These are phyloP conservation scores for Tupaia chinensis DNA, from an alignment of 2,113 vertebrate species.

Conservation along the genomic window DNA sequence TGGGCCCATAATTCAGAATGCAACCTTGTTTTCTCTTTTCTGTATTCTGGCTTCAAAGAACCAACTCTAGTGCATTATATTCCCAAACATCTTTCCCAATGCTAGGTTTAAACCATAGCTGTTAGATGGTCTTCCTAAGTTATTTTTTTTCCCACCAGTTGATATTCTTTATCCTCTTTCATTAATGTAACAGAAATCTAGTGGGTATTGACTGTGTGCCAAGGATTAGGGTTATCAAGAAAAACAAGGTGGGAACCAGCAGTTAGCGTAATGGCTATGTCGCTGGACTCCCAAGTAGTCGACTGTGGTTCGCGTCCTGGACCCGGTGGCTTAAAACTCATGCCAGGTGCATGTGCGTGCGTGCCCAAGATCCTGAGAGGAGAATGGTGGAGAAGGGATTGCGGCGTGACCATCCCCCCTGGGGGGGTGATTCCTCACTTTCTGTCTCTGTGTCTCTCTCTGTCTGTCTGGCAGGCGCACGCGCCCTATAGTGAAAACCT, in stretches of 20 bases:
- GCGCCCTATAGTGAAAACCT: no score
- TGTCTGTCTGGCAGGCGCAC: no score
- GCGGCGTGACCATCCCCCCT: no score
- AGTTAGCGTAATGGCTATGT: no score
- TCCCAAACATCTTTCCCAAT: not conserved
- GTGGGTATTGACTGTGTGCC: not conserved
- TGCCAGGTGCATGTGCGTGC: no score
- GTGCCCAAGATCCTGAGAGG: no score
- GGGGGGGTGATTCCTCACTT: no score
- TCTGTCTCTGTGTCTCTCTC: no score
- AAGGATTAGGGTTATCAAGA: not conserved
- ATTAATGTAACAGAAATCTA: not conserved
- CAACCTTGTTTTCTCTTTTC: not conserved
- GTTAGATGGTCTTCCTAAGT: not conserved
- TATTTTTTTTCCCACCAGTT: not conserved
- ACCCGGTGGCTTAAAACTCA: no score
- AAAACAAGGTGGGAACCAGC: conserved; percentile 39
- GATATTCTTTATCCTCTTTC: not conserved
- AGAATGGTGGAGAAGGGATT: no score
- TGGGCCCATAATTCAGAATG: not conserved
- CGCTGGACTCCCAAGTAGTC: no score
- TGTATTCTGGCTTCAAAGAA: not conserved
- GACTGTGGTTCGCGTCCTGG: no score
- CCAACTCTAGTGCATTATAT: not conserved
- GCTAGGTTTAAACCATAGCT: not conserved